These are phyloP conservation scores for Marmota monax DNA, from an alignment of 2,113 vertebrate species.

Conservation along the genomic window DNA sequence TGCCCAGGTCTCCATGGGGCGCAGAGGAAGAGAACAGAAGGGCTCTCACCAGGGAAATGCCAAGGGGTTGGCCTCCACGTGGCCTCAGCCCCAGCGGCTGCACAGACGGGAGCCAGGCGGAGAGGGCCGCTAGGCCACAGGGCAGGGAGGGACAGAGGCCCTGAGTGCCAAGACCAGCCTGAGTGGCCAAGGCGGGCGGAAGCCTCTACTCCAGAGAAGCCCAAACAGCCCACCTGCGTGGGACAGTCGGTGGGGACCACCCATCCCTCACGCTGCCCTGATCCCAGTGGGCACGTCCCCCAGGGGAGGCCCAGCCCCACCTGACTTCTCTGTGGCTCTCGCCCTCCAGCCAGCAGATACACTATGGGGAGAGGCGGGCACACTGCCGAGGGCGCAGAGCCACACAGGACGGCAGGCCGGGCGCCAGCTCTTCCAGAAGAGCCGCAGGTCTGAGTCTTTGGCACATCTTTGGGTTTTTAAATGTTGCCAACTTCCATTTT, in stretches of 20 bases:
- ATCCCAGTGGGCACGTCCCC: neutral
- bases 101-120: neutral
- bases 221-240: neutral
- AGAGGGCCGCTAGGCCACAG: neutral
- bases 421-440: neutral
- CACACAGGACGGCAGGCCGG: fast-evolving
- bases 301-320: too few species aligned
- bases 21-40: neutral
- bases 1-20: fast-evolving
- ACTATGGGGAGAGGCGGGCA: fast-evolving
- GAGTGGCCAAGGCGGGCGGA: fast-evolving
- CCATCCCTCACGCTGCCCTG: too few species aligned
- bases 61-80: fast-evolving
- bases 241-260: too few species aligned
- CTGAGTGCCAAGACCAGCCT: too few species aligned
- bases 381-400: neutral
- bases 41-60: neutral
- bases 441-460: neutral
- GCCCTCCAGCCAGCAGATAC: neutral
- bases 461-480: neutral
- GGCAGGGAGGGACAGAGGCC: too few species aligned
- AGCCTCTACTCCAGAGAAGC: neutral
- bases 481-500: neutral
- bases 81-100: fast-evolving
- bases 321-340: neutral